These are phyloP conservation scores for Gymnocheta viridis DNA, from an alignment of 2,888 invertebrate species.

Conservation along the genomic window DNA sequence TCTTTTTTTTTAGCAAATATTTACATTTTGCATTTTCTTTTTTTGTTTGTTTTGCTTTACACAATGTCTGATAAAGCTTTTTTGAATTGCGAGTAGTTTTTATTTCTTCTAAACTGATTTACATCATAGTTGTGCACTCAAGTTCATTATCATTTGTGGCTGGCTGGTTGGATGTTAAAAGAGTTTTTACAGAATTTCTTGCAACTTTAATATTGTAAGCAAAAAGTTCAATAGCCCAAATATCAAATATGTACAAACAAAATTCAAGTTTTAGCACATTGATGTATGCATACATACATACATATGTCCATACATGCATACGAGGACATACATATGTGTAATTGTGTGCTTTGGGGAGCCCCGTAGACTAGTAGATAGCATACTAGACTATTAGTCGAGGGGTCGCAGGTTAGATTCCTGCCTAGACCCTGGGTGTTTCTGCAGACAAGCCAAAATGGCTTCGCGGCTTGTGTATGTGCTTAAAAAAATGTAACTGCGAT, in stretches of 20 bases:
- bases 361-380: no score
- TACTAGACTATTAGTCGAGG: no score
- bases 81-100: conserved; percentile 4
- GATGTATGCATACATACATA: not conserved
- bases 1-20: conserved; percentile 53
- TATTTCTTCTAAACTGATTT: conserved; percentile 18
- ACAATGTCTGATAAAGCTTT: conserved; percentile 29
- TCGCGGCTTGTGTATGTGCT: no score
- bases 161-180: not conserved
- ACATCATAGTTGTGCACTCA: conserved; percentile 29
- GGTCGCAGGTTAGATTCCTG: no score
- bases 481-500: no score
- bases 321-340: not conserved
- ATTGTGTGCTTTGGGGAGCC: no score
- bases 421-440: no score
- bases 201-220: conserved; percentile 16
- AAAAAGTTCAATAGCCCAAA: conserved; percentile 54
- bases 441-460: no score
- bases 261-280: conserved; percentile 10
- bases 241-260: no score
- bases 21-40: conserved; percentile 52
- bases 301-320: not conserved
- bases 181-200: not conserved
- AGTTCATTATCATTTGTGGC: conserved; percentile 54
- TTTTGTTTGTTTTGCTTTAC: conserved; percentile 39